Base-by-base conservation (phyloP, 2,888 invertebrate genomes). In the Ariolimax columbianus region DNA sequence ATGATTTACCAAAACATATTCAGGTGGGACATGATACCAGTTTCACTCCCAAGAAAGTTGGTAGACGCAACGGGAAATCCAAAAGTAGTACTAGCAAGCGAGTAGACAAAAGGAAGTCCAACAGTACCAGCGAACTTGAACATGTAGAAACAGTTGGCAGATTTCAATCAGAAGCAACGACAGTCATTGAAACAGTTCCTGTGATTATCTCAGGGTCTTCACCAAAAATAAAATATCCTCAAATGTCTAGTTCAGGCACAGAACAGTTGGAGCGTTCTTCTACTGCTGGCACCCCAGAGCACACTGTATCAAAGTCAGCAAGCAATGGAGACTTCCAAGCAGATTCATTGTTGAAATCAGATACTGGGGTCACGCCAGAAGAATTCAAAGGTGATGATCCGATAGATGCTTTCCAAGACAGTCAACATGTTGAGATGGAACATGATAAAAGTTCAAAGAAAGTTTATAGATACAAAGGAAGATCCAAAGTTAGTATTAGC, bases 71-170 rank as follows among this genome's bases (percentile, higher is more conserved):
- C 19, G 63, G 59, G 4, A 78, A 43, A 59, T 19, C 14, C 19
- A 78, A n/a, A 78, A 51, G 77, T 30, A n/a, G 77, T 40, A n/a
- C 43, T 40, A 43, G 59, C 1, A 59, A 59, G 33, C 23, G 68
- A 0, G 68, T 33, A 33, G 23, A 23, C 19, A 68, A 66, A 30
- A 30, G 36, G 36, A 68, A 36, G 36, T 68, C 68, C 36, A 17
- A 23, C 36, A 36, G 1, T 23, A 68, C 33, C 36, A 36, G 1
- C 23, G 19, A 9, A 17, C n/a, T n/a, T 66, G 66, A 66, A 66
- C 36, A 11, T 17, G 11, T 19, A 17, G 36, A 68, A 68, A 3
- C 4, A 11, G 23, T 23, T 3, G 19, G 19, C 14, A 55, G 19
- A 55, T 68, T 0, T 38, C 4, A 11, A 68, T 36, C 68, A 68